Evolutionary conservation across 2,888 invertebrate genomes (phyloP).

Genomic region (Drosophila algonquin): DNA sequence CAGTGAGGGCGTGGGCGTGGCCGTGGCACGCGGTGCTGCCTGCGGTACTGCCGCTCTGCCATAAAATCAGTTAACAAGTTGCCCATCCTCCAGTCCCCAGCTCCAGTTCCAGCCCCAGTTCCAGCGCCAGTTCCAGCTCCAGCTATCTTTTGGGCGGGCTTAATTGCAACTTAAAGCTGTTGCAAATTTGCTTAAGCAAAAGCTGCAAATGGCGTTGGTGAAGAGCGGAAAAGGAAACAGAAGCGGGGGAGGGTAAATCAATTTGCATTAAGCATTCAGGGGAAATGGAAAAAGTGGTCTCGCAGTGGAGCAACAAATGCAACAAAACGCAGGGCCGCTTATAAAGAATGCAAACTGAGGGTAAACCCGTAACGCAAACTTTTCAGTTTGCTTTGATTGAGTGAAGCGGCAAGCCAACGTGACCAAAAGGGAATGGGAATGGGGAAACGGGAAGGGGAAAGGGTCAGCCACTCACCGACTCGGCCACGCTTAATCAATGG

Average conservation of each 20-base stretch:
- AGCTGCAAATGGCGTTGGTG: conserved; percentile 15
- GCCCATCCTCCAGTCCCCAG: background rate
- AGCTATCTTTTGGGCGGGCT: conserved; percentile 21
- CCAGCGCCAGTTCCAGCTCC: too few species aligned
- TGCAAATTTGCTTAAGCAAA: conserved; percentile 36
- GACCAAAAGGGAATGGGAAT: conserved; percentile 21
- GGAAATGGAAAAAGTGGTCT: conserved; percentile 16
- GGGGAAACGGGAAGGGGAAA: background rate
- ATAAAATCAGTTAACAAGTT: conserved; percentile 72
- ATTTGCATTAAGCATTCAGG: conserved; percentile 59
- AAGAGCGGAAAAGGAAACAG: conserved; percentile 4
- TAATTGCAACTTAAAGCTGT: conserved; percentile 63
- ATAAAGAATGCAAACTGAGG: conserved; percentile 61
- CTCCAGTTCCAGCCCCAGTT: background rate
- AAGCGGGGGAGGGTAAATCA: conserved; percentile 49
- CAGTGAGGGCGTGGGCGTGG: conserved; percentile 1
- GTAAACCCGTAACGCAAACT: conserved; percentile 53
- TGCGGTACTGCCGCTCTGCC: conserved; percentile 34
- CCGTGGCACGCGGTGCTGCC: conserved; percentile 25
- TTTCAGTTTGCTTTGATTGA: conserved; percentile 52
- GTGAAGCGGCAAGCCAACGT: conserved; percentile 41
- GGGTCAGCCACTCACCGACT: conserved; percentile 33
- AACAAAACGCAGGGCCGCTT: conserved; percentile 24
- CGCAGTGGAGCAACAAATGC: conserved; percentile 3
- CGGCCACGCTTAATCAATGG: conserved; percentile 73